phyloP scores from a whole-genome alignment of 2,797 vertebrate species.

The Rhyacichthys aspro region DNA sequence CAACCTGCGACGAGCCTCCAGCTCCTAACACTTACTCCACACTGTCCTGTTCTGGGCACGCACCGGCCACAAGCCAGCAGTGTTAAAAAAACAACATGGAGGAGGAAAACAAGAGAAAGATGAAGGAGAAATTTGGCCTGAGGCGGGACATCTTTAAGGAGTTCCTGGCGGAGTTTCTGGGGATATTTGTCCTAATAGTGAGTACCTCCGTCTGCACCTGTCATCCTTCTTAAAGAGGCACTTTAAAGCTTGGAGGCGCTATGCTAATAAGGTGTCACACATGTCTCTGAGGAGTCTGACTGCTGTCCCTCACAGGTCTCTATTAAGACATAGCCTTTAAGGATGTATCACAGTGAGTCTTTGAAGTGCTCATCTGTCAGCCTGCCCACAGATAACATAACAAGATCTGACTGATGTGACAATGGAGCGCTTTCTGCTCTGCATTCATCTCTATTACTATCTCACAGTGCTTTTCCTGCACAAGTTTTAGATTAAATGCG shows the following conservation, averaged over 20 bases:
- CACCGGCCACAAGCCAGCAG: conserved; percentile 46
- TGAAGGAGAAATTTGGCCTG: conserved; percentile 85
- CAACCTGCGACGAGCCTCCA: conserved; percentile 46
- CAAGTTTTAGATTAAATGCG: too few species aligned
- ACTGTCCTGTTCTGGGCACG: conserved; percentile 1
- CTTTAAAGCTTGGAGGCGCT: conserved; percentile 55
- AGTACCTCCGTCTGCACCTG: conserved; percentile 81
- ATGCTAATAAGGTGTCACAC: conserved; percentile 69
- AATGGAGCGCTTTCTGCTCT: conserved; percentile 14
- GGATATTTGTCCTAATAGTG: conserved; percentile 93
- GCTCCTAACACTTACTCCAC: conserved; percentile 26
- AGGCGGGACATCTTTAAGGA: conserved; percentile 88
- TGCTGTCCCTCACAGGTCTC: conserved; percentile 60
- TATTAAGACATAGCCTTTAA: conserved; percentile 36
- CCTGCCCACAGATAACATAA: conserved; percentile 14
- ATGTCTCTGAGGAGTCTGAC: conserved; percentile 51
- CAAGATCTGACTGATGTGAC: conserved; percentile 38
- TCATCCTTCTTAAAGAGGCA: conserved; percentile 62
- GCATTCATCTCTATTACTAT: not conserved
- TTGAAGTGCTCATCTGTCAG: conserved; percentile 56
- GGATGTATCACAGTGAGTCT: conserved; percentile 36
- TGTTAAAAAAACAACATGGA: conserved; percentile 67
- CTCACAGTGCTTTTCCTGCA: conserved; percentile 6
- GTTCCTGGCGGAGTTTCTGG: conserved; percentile 92
- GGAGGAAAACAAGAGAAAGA: conserved; percentile 71